Conservation (phyloP, 1,140 invertebrate species). For the Hylaeus volcanicus region DNA sequence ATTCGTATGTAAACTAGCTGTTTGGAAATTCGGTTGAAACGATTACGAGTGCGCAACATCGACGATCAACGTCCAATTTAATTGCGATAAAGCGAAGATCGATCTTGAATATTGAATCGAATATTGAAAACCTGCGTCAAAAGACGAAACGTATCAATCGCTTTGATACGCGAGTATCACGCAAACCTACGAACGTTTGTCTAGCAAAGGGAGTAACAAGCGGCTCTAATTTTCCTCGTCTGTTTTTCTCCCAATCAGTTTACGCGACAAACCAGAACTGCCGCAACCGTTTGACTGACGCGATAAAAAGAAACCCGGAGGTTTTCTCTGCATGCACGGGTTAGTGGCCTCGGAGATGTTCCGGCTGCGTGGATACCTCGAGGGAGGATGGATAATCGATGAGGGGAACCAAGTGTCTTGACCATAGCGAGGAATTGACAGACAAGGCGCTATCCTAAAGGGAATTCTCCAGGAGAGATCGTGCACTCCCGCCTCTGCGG, state of each 20-base stretch:
- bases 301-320: not conserved
- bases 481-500: slow-evolving; percentile 36
- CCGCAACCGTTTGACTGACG: not conserved
- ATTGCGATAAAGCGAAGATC: slow-evolving; percentile 17
- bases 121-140: too few relatives aligned
- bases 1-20: slow-evolving; percentile 16
- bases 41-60: slow-evolving; percentile 42
- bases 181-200: too few relatives aligned
- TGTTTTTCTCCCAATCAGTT: not conserved
- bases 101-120: not conserved
- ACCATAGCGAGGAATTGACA: slow-evolving; percentile 54
- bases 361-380: slow-evolving; percentile 26
- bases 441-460: slow-evolving; percentile 57
- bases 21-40: slow-evolving; percentile 17
- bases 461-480: slow-evolving; percentile 54
- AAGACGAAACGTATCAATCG: too few relatives aligned
- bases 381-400: slow-evolving; percentile 50
- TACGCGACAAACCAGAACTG: slow-evolving; percentile 8
- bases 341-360: slow-evolving; percentile 9
- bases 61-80: slow-evolving; percentile 5
- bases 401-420: slow-evolving; percentile 44
- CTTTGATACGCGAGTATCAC: too few relatives aligned
- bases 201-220: too few relatives aligned
- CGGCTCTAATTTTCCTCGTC: not conserved
- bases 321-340: slow-evolving; percentile 1